Percentiles rank a stretch among this genome's conserved stretches.
Conservation (phyloP, 2,888 invertebrate genomes). For the Ashinkailepas kermadecensis region DNA sequence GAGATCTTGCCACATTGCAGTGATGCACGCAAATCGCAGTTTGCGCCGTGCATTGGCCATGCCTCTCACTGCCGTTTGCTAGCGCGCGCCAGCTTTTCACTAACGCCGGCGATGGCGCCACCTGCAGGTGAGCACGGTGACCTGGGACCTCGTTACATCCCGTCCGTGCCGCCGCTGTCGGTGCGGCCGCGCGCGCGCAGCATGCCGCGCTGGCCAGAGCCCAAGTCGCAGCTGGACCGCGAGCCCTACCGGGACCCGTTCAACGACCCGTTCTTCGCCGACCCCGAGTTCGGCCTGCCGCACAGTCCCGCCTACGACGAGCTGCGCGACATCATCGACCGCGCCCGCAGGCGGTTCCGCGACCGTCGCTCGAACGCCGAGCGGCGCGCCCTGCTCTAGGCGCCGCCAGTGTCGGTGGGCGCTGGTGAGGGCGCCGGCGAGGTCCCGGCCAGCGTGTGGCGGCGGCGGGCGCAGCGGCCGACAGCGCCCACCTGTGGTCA, state of each 20-base stretch:
- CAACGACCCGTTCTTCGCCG: constrained; percentile 15
- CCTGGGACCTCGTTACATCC: not conserved
- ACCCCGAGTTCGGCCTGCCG: not conserved
- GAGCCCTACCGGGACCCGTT: constrained; percentile 7
- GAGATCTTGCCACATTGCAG: too few species aligned
- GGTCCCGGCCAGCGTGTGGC: not conserved
- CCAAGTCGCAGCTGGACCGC: not conserved
- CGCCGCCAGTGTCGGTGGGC: not conserved
- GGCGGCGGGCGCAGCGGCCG: not conserved
- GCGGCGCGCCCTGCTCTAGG: not conserved
- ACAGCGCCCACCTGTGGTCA: not conserved
- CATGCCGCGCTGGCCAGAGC: constrained; percentile 12
- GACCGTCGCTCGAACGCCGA: not conserved
- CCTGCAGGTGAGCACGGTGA: constrained; percentile 1
- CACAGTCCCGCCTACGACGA: constrained; percentile 21
- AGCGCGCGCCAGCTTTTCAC: too few species aligned
- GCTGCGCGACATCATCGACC: constrained; percentile 17
- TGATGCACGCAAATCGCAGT: too few species aligned
- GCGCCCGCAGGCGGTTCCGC: constrained; percentile 18
- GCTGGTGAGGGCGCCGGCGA: not conserved
- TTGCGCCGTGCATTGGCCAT: too few species aligned
- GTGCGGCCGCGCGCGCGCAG: constrained; percentile 16
- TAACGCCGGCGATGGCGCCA: not conserved
- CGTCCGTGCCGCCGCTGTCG: not conserved
- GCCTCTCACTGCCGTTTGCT: too few species aligned